A percentile compares a stretch with the other conserved stretches of the same genome.
Evolutionary conservation across 1,140 invertebrate species (phyloP).

Genomic region (Zaprionus davidi): DNA sequence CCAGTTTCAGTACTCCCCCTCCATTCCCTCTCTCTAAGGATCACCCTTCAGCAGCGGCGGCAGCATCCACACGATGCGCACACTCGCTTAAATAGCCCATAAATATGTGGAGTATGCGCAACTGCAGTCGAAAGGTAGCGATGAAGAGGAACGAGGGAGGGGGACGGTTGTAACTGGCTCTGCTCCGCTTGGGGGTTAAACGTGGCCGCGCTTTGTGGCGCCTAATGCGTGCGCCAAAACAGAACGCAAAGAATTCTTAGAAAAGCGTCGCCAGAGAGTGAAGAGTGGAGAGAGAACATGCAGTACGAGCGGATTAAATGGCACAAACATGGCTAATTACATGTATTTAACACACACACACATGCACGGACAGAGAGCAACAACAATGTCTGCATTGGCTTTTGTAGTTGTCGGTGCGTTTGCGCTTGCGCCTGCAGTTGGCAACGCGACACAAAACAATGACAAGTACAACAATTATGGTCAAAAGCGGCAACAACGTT

Average conservation of each 20-base stretch:
- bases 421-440: conserved; percentile 44
- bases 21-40: background rate
- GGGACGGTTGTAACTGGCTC: conserved; percentile 10
- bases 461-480: conserved; percentile 77
- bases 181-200: conserved; percentile 71
- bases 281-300: conserved; percentile 41
- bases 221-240: conserved; percentile 80
- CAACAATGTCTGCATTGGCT: conserved; percentile 13
- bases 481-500: conserved; percentile 65
- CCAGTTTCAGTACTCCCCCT: conserved; percentile 20
- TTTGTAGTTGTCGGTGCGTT: conserved; percentile 42
- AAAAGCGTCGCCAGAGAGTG: conserved; percentile 70
- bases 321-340: conserved; percentile 82
- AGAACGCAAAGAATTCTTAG: conserved; percentile 79
- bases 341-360: conserved; percentile 77
- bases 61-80: conserved; percentile 69
- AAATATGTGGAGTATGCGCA: conserved; percentile 81
- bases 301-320: conserved; percentile 75
- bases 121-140: conserved; percentile 23
- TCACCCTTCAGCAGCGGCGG: conserved; percentile 12
- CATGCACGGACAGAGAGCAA: conserved; percentile 13
- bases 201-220: conserved; percentile 74
- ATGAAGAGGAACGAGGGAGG: background rate
- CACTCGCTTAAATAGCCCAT: conserved; percentile 77
- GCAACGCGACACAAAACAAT: conserved; percentile 68